Percentiles rank a stretch among this genome's conserved stretches.
Conservation (phyloP, 2,113 vertebrate species). For the Megaleporinus macrocephalus region DNA sequence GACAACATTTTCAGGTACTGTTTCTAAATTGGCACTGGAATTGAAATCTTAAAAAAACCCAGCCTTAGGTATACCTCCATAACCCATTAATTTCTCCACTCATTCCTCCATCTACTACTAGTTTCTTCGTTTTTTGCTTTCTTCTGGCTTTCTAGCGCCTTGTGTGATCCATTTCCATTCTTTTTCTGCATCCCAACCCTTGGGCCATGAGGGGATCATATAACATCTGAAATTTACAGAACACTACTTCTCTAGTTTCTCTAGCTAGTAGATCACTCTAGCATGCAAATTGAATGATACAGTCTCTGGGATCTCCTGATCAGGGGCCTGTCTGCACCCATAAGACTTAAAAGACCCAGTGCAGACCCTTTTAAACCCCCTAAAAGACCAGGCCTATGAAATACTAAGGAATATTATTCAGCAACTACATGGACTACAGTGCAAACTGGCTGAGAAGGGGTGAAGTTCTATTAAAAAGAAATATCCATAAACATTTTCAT, state of each 20-base stretch:
- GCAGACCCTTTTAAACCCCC: too few species aligned
- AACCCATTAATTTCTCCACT: background rate
- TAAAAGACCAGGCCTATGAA: too few species aligned
- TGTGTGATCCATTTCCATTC: constrained; percentile 34
- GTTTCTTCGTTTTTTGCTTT: constrained; percentile 33
- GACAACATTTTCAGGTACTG: too few species aligned
- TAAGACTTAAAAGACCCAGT: background rate
- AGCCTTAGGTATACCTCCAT: background rate
- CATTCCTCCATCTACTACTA: background rate
- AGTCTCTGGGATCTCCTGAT: too few species aligned
- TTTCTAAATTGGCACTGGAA: too few species aligned
- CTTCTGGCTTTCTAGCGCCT: constrained; percentile 61
- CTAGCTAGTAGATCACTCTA: constrained; percentile 29
- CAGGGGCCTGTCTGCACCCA: background rate
- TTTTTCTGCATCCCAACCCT: constrained; percentile 36
- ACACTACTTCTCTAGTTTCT: constrained; percentile 42
- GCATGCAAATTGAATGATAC: constrained; percentile 42
- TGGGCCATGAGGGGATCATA: constrained; percentile 43
- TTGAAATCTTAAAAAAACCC: too few species aligned
- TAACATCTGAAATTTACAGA: constrained; percentile 9
- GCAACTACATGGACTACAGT: too few species aligned
- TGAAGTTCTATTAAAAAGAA: too few species aligned
- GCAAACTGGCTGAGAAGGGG: too few species aligned
- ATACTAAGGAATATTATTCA: too few species aligned
- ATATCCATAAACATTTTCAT: too few species aligned